Evolutionary conservation across 2,113 vertebrate genomes (phyloP).

Genomic region (Campylorhamphus procurvoides): DNA sequence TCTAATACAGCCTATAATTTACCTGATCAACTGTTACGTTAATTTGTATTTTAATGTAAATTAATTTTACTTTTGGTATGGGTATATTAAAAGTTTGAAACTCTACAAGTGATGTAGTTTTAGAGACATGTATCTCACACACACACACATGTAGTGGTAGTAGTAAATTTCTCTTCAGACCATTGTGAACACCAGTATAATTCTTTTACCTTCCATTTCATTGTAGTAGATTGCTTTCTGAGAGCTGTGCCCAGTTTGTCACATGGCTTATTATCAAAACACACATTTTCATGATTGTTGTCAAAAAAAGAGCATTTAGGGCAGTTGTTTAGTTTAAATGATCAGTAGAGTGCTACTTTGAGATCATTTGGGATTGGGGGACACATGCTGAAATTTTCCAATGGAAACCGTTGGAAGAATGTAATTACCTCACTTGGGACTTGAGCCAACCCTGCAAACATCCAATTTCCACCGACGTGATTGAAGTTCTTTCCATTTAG

Average conservation of each 20-base stretch:
- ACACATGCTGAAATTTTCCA: constrained; percentile 28
- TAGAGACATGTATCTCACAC: neutral
- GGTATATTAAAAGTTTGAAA: neutral
- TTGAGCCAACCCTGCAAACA: constrained; percentile 54
- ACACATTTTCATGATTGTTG: neutral
- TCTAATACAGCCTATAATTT: neutral
- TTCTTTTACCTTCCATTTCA: neutral
- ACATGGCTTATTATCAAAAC: neutral
- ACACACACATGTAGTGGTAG: neutral
- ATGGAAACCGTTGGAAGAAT: constrained; percentile 8
- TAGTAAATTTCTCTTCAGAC: neutral
- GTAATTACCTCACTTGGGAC: constrained; percentile 63
- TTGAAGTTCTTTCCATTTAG: constrained; percentile 64
- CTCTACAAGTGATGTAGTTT: neutral
- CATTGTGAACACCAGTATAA: neutral
- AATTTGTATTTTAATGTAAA: neutral
- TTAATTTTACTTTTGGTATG: neutral
- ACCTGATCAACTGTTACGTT: neutral
- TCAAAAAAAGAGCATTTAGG: constrained; percentile 19
- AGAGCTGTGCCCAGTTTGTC: neutral
- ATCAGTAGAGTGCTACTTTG: constrained; percentile 31
- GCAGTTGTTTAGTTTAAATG: constrained; percentile 39
- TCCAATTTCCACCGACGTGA: constrained; percentile 50
- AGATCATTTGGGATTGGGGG: neutral
- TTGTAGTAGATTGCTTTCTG: constrained; percentile 1